Percentiles rank a stretch among this genome's conserved stretches.
phyloP scores from a whole-genome alignment of 2,888 invertebrate species.

The Cybosia mesomella region DNA sequence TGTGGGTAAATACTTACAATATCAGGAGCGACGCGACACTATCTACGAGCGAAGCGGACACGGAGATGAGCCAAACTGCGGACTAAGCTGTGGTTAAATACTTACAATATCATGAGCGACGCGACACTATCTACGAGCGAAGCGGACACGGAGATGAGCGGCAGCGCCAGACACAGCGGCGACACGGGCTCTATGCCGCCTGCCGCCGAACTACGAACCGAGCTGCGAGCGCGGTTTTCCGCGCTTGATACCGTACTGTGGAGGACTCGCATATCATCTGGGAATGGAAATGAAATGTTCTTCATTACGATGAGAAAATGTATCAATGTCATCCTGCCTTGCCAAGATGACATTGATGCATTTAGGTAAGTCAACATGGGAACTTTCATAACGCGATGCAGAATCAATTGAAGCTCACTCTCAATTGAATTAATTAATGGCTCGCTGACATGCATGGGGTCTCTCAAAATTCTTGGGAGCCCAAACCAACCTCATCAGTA shows the following conservation, averaged over 20 bases:
- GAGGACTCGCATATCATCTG: conserved; percentile 66
- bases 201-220: conserved; percentile 28
- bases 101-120: conserved; percentile 68
- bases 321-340: no score
- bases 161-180: conserved; percentile 53
- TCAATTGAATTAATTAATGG: no score
- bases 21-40: conserved; percentile 63
- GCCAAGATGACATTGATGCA: no score
- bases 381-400: no score
- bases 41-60: conserved; percentile 64
- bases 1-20: conserved; percentile 60
- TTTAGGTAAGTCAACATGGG: no score
- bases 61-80: conserved; percentile 32
- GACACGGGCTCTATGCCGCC: conserved; percentile 18
- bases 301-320: not conserved
- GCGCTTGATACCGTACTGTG: conserved; percentile 48
- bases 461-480: no score
- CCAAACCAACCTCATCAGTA: no score
- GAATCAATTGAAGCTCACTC: no score
- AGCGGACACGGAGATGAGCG: conserved; percentile 56
- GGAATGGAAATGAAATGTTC: not conserved
- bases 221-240: conserved; percentile 35
- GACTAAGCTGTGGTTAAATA: conserved; percentile 21
- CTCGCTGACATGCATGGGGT: no score
- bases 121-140: conserved; percentile 62